Conservation (phyloP, 2,888 invertebrate genomes). For the Elaeidobius kamerunicus region DNA sequence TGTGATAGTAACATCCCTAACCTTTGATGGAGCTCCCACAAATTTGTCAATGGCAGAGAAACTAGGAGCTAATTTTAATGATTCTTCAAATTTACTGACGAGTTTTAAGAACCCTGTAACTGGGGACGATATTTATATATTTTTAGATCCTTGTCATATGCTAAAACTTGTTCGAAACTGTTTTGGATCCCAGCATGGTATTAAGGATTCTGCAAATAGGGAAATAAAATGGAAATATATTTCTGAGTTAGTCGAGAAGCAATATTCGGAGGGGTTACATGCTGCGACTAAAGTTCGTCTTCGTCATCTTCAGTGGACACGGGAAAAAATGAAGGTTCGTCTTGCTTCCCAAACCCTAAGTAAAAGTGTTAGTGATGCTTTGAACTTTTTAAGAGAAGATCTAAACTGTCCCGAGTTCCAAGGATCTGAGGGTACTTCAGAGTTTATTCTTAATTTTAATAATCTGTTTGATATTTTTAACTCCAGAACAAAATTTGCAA, state of each 20-base stretch:
- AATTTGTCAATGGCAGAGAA: constrained; percentile 32
- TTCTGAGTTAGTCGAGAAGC: not conserved
- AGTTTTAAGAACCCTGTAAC: not conserved
- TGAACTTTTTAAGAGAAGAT: constrained; percentile 1
- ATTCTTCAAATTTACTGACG: constrained; percentile 16
- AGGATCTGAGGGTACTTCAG: not conserved
- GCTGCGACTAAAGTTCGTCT: not conserved
- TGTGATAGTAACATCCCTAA: constrained; percentile 31
- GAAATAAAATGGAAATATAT: not conserved
- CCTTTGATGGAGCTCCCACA: constrained; percentile 35
- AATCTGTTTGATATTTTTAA: constrained; percentile 13
- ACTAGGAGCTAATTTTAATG: constrained; percentile 26
- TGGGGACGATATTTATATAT: constrained; percentile 1
- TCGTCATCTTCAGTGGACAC: not conserved
- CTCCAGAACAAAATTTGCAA: constrained; percentile 14
- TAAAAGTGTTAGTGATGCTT: constrained; percentile 13
- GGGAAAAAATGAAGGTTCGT: constrained; percentile 22
- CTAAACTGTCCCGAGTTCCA: not conserved
- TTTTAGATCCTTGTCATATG: not conserved
- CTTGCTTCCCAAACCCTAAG: constrained; percentile 21
- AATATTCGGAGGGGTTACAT: constrained; percentile 1
- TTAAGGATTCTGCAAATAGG: not conserved
- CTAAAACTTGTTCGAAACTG: not conserved
- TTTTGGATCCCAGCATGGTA: not conserved
- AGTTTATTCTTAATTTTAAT: constrained; percentile 10